Base-by-base conservation (phyloP, 2,888 invertebrate genomes). In the Agrotis segetum region DNA sequence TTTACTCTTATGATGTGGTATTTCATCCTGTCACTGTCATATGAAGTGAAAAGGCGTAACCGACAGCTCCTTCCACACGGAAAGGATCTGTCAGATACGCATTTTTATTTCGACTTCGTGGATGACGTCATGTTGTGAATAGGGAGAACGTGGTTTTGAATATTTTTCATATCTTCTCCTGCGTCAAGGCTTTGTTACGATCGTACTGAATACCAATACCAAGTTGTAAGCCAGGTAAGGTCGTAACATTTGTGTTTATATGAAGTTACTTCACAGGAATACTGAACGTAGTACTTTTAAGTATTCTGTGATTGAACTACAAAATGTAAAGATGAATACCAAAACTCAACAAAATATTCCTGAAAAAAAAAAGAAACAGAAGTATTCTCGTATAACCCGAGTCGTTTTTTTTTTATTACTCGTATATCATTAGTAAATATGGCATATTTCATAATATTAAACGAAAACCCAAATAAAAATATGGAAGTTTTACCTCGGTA, bases 91-190 rank as follows among this genome's bases (percentile, higher is more conserved):
- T 58, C 52, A 9, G 24, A 79, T 56, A 64, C 24, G 34, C 16
- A 13, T 21, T 69, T 46, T 59, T 52, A 16, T 34, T 63, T 70
- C 24, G 9, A 62, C 46, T 58, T 21, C 7, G 40, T 11, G 4
- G 21, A 40, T 47, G 11, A 34, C 40, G 16, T 56, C 29, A 44
- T 56, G 34, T 56, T 59, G 71, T 53, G 34, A 59, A 59, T 63
- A 19, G 9, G 6, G 11, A 19, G 17, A 40, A 60, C 17, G 53
- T 50, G 66, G n/a, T 61, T 60, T 78, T 78, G 55, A 29, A 61
- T 66, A 66, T 73, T 66, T 72, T 66, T 78, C n/a, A 50, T n/a
- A 70, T 14, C 21, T 58, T 47, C 1, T 2, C 17, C 6, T 77
- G 9, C 29, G 56, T 70, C 5, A 1, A n/a, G 67, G 21, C 46